phyloP scores from a whole-genome alignment of 2,797 vertebrate genomes.

The Hydrophis major region DNA sequence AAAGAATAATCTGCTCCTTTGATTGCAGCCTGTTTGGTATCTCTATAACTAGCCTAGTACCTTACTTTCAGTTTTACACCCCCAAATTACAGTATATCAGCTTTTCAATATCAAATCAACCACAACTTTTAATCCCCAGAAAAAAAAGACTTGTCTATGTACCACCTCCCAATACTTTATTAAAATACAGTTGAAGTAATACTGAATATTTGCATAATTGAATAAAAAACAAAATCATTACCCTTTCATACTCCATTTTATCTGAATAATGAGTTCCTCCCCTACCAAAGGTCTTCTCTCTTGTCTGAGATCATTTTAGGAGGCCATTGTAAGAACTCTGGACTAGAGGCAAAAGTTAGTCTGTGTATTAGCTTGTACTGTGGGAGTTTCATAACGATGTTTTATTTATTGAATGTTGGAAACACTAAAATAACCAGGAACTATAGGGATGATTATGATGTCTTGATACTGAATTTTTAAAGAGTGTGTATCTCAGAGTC shows the following conservation, averaged over 20 bases:
- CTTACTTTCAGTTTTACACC: slow-evolving; percentile 41
- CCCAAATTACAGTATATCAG: slow-evolving; percentile 20
- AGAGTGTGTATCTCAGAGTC: slow-evolving; percentile 10
- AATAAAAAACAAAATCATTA: neutral
- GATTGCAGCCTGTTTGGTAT: slow-evolving; percentile 24
- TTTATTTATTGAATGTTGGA: slow-evolving; percentile 23
- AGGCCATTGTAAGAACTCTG: slow-evolving; percentile 6
- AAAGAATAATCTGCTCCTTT: slow-evolving; percentile 37
- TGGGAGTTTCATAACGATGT: slow-evolving; percentile 17
- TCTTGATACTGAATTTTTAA: slow-evolving; percentile 39
- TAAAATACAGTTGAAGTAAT: slow-evolving; percentile 12
- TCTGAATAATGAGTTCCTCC: neutral
- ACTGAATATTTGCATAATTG: slow-evolving; percentile 33
- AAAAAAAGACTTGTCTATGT: neutral
- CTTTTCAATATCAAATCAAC: slow-evolving; percentile 27
- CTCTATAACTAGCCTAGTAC: slow-evolving; percentile 28
- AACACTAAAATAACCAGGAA: slow-evolving; percentile 23
- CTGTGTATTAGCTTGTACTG: neutral
- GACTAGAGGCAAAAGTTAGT: slow-evolving; percentile 40
- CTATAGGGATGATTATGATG: neutral
- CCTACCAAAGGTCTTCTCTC: neutral
- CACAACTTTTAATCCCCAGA: slow-evolving; percentile 10
- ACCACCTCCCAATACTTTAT: slow-evolving; percentile 38
- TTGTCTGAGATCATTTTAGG: neutral
- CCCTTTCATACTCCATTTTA: slow-evolving; percentile 25